Conservation (phyloP, 2,797 vertebrate species). For the Champsocephalus gunnari region DNA sequence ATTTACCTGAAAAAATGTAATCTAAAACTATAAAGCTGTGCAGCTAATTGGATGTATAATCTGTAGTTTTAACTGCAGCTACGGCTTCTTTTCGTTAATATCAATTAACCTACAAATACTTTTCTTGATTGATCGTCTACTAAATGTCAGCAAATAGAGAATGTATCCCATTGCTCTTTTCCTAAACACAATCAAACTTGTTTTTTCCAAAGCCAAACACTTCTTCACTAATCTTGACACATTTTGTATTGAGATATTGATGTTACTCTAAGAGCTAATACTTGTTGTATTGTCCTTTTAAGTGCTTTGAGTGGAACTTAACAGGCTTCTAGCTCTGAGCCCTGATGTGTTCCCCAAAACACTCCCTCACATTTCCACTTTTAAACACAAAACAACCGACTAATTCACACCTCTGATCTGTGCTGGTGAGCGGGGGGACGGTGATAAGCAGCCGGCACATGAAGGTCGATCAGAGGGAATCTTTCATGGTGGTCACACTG, state of each 20-base stretch:
- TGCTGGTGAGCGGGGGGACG: slow-evolving; percentile 39
- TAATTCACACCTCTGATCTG: slow-evolving; percentile 63
- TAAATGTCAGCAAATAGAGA: neutral
- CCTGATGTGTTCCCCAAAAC: slow-evolving; percentile 15
- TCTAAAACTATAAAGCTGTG: neutral
- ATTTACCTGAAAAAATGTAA: neutral
- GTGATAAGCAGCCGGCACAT: slow-evolving; percentile 46
- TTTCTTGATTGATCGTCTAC: neutral
- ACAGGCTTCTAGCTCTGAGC: neutral
- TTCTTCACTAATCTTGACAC: neutral
- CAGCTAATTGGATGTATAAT: no score
- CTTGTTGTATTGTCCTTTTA: neutral
- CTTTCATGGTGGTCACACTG: slow-evolving; percentile 49
- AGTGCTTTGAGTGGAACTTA: neutral
- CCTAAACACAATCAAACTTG: neutral
- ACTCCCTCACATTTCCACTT: slow-evolving; percentile 21
- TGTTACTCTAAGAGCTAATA: neutral
- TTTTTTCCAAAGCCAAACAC: neutral
- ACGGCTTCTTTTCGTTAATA: no score
- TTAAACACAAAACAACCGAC: slow-evolving; percentile 28
- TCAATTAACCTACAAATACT: neutral
- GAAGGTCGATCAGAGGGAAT: slow-evolving; percentile 24
- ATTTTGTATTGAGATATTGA: no score
- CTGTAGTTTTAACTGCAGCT: neutral
- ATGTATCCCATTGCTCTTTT: neutral